Conservation (phyloP, 2,113 vertebrate genomes). For the Oxyruncus cristatus region DNA sequence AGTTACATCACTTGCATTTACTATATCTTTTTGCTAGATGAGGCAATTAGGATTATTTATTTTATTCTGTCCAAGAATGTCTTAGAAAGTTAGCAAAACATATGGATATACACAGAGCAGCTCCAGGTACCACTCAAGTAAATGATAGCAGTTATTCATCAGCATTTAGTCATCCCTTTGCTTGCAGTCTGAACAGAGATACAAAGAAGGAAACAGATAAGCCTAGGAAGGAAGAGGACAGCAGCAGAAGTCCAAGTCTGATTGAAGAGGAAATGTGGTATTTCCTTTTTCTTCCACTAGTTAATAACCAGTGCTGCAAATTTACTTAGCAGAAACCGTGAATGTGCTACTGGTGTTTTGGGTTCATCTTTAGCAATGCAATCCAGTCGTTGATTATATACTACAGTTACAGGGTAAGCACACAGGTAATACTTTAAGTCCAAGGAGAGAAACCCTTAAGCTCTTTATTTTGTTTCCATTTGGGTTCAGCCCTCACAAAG, state of each 20-base stretch:
- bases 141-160: background rate
- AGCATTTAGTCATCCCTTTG: background rate
- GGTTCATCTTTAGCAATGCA: background rate
- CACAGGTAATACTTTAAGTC: background rate
- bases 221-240: background rate
- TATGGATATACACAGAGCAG: background rate
- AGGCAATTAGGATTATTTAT: background rate
- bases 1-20: slow-evolving; percentile 14
- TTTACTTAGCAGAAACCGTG: background rate
- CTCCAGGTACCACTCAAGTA: background rate
- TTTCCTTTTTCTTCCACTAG: background rate
- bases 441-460: background rate
- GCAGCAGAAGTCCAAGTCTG: background rate
- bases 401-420: background rate
- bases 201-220: background rate
- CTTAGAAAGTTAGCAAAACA: slow-evolving; percentile 17
- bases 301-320: background rate
- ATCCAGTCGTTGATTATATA: background rate
- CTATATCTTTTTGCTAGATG: slow-evolving; percentile 24
- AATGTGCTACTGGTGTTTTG: background rate
- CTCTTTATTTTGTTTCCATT: background rate
- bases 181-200: background rate
- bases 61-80: slow-evolving; percentile 7
- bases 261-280: background rate
- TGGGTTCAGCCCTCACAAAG: background rate